Conservation (phyloP, 1,140 invertebrate species). For the Metaphire vulgaris region DNA sequence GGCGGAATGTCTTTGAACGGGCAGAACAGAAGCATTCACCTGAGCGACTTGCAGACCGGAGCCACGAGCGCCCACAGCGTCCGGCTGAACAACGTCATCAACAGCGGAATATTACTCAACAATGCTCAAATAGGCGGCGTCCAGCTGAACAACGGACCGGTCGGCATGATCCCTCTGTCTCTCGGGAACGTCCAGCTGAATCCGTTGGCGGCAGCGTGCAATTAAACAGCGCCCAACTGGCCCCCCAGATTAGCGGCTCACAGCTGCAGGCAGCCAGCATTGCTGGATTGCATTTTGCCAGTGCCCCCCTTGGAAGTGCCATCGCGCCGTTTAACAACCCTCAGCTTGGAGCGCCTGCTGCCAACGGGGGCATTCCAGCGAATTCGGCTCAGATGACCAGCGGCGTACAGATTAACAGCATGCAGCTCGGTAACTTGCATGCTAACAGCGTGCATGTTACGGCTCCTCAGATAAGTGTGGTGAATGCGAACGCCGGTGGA, state of each 20-base stretch:
- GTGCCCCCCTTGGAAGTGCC: not conserved
- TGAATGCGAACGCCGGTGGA: too few species aligned
- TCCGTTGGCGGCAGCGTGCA: not conserved
- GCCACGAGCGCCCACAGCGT: not conserved
- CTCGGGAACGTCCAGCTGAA: not conserved
- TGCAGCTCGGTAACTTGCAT: not conserved
- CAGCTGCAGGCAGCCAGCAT: not conserved
- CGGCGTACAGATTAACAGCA: not conserved
- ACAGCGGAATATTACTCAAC: too few species aligned
- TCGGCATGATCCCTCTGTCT: not conserved
- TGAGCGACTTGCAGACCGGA: not conserved
- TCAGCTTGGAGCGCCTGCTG: not conserved
- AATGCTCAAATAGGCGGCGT: not conserved
- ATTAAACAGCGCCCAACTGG: not conserved
- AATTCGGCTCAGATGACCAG: not conserved
- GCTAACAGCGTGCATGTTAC: not conserved
- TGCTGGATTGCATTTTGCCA: not conserved
- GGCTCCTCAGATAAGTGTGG: not conserved
- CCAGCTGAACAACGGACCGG: not conserved
- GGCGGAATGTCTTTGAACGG: not conserved
- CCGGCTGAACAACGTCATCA: not conserved
- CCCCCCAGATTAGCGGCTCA: not conserved
- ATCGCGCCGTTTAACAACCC: not conserved
- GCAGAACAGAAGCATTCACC: not conserved
- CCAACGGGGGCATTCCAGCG: not conserved